Conservation (phyloP, 2,113 vertebrate genomes). For the Ceratotherium simum region DNA sequence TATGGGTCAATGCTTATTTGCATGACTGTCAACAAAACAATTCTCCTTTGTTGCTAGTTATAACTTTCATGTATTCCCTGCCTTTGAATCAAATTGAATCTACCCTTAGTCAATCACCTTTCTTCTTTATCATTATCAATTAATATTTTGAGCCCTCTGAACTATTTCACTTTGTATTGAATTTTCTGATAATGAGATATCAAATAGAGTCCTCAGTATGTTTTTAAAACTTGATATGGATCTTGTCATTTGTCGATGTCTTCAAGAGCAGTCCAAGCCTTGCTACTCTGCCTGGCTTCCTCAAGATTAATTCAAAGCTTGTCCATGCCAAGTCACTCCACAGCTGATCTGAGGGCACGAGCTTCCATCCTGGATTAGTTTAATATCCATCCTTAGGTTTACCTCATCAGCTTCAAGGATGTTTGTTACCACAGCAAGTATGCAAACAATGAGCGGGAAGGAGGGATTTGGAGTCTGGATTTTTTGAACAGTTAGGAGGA, state of each 20-base stretch:
- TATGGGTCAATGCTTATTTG: slow-evolving; percentile 66
- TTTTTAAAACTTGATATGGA: slow-evolving; percentile 45
- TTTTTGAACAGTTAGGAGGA: not conserved
- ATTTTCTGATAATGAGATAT: slow-evolving; percentile 68
- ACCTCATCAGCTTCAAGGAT: not conserved
- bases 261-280: not conserved
- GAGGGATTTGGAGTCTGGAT: not conserved
- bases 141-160: slow-evolving; percentile 67
- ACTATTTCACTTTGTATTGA: slow-evolving; percentile 67
- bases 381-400: not conserved
- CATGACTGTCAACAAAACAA: slow-evolving; percentile 71
- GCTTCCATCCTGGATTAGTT: not conserved
- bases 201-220: not conserved
- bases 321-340: not conserved
- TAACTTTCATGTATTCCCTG: slow-evolving; percentile 62
- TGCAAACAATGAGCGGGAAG: not conserved
- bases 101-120: slow-evolving; percentile 63
- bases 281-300: not conserved
- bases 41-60: slow-evolving; percentile 61
- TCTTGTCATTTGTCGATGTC: not conserved
- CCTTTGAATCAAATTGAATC: slow-evolving; percentile 66
- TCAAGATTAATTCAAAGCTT: not conserved
- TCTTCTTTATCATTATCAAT: slow-evolving; percentile 74
- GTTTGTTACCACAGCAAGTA: not conserved
- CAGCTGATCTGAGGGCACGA: not conserved